Evolutionary conservation across 1,140 invertebrate species (phyloP).

Genomic region (Pogonomyrmex californicus): DNA sequence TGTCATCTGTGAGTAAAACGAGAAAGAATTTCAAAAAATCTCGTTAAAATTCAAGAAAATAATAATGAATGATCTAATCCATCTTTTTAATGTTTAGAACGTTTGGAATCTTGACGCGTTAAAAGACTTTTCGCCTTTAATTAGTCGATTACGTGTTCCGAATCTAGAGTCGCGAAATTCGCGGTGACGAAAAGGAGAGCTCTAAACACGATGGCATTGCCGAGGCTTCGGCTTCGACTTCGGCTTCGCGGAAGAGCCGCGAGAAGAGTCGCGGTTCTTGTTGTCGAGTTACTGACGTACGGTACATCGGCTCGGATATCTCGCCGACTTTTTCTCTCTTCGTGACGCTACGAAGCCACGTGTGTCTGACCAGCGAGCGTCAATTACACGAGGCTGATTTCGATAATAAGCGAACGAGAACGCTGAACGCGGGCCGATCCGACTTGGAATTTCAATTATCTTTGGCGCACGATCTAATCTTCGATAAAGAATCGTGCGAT

Average conservation of each 20-base stretch:
- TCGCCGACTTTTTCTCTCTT: conserved; percentile 44
- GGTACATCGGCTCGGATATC: conserved; percentile 74
- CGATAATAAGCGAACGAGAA: conserved; percentile 15
- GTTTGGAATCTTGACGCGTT: background rate
- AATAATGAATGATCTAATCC: background rate
- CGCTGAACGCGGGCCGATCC: background rate
- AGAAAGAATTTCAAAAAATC: background rate
- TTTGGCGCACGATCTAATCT: background rate
- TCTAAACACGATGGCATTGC: background rate
- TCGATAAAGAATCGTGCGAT: background rate
- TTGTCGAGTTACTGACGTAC: conserved; percentile 79
- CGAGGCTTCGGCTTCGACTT: conserved; percentile 38
- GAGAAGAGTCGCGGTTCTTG: conserved; percentile 82
- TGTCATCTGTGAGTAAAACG: background rate
- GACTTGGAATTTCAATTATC: conserved; percentile 6
- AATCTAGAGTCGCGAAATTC: conserved; percentile 10
- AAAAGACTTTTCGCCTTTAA: background rate
- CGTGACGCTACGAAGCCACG: conserved; percentile 38
- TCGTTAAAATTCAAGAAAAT: background rate
- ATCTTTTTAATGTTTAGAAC: background rate
- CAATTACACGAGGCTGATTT: conserved; percentile 58
- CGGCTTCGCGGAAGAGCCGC: conserved; percentile 76
- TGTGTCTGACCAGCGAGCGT: conserved; percentile 56
- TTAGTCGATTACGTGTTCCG: background rate
- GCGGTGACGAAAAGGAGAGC: conserved; percentile 3